Evolutionary conservation across 2,888 invertebrate species (phyloP), one percentile per base, ranked within the genome.

Genomic region (Amphipyra berbera): DNA sequence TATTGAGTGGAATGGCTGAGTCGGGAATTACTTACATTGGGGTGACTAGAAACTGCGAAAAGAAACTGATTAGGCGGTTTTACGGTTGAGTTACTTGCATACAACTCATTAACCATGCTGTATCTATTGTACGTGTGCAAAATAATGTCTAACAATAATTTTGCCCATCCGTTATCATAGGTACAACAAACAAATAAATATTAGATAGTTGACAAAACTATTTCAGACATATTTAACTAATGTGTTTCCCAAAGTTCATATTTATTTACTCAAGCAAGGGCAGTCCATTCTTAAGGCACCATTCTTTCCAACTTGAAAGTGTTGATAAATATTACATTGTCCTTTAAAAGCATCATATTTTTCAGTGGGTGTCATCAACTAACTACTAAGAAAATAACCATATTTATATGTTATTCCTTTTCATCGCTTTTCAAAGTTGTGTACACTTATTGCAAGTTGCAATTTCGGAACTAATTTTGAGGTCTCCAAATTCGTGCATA

Each of bases 1-100:
- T 91, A 91, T 90, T 90, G 93, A 90, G 92, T 89, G 90, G 89
- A 90, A 87, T 76, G 85, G 86, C 85, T 87, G 88, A 88, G 83
- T 87, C 82, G 79, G 82, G 82, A 83, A 82, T 82, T 65, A 70
- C 76, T 69, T 62, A 46, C 53, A 27, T 60, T 65, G 76, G 78
- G 79, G 78, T 69, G 75, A 53, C 73, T 68, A 73, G 65, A 56
- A 61, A 57, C 56, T 61, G 38, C 42, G 62, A 46, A 68, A 72
- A 76, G 48, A 54, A 66, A 66, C 66, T 78, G 73, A 78, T 76
- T 68, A 68, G 46, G 56, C 58, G 52, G 41, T 64, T 61, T 73
- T 56, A 30, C 35, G 27, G 44, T 55, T 1, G 21, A 58, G 38
- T 48, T 15, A 53, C 37, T 44, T 2, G 45, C 6, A 14, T 7